These are phyloP conservation scores for Sympetrum striolatum DNA, from an alignment of 2,888 invertebrate species.

Conservation along the genomic window DNA sequence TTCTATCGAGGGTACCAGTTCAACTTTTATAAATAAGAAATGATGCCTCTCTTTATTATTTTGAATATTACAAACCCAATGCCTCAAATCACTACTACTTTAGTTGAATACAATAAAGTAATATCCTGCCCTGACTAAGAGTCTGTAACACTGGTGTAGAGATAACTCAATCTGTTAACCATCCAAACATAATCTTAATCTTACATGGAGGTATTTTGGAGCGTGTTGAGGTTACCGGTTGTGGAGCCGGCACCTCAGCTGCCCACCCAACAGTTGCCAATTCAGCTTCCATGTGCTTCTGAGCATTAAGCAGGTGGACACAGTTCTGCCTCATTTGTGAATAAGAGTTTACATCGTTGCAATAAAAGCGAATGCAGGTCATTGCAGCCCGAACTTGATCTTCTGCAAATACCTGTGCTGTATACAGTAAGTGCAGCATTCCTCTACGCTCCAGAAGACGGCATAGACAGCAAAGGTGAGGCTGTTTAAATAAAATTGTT, in stretches of 20 bases:
- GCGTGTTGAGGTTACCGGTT: not conserved
- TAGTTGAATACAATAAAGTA: no score
- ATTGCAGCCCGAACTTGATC: slow-evolving; percentile 80
- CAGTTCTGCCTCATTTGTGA: slow-evolving; percentile 64
- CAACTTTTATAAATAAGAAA: no score
- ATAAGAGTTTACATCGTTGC: slow-evolving; percentile 66
- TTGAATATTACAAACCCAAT: no score
- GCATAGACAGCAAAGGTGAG: slow-evolving; percentile 54
- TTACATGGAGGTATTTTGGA: not conserved
- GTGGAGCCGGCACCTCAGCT: not conserved
- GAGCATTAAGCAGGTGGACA: slow-evolving; percentile 66
- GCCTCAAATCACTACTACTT: no score
- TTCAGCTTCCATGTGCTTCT: slow-evolving; percentile 70
- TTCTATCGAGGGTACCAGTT: no score
- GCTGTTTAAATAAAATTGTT: not conserved
- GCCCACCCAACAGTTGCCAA: slow-evolving; percentile 44
- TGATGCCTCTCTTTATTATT: no score
- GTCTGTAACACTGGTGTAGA: no score
- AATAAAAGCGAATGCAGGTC: slow-evolving; percentile 79
- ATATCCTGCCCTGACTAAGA: no score
- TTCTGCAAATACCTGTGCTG: slow-evolving; percentile 73
- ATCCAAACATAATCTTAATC: not conserved
- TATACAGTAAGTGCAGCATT: slow-evolving; percentile 75
- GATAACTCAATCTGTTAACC: no score
- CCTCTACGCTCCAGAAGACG: slow-evolving; percentile 73